These are phyloP conservation scores for Pantherophis vulpinus DNA, from an alignment of 2,797 vertebrate genomes.

Conservation along the genomic window DNA sequence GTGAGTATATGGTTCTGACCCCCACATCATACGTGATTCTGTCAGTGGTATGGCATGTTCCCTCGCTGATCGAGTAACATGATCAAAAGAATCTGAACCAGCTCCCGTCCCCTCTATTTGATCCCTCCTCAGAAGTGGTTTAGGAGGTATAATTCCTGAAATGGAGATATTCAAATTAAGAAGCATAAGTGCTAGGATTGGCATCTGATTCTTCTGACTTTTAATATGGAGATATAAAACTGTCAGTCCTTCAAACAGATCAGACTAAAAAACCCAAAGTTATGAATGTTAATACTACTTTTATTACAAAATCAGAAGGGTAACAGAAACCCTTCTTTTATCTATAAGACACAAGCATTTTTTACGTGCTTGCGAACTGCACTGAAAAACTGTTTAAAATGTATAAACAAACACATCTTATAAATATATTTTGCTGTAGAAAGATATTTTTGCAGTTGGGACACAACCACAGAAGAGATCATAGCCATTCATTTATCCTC, in stretches of 20 bases:
- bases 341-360: not conserved
- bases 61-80: slow-evolving; percentile 84
- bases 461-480: not conserved
- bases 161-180: slow-evolving; percentile 38
- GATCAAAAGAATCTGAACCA: slow-evolving; percentile 92
- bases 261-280: not conserved
- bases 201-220: not conserved
- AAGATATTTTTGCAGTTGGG: not conserved
- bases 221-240: not conserved
- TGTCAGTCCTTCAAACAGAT: not conserved
- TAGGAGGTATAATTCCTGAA: slow-evolving; percentile 91
- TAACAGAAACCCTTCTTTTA: not conserved
- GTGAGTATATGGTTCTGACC: slow-evolving; percentile 88
- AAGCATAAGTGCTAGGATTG: not conserved
- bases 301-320: not conserved
- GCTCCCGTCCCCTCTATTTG: slow-evolving; percentile 87
- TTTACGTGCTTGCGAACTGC: not conserved
- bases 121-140: slow-evolving; percentile 92
- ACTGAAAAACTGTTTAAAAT: not conserved
- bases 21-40: slow-evolving; percentile 92
- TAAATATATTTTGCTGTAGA: not conserved
- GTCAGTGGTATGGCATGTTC: slow-evolving; percentile 84
- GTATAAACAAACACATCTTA: not conserved
- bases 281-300: not conserved
- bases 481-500: not conserved